Evolutionary conservation across 92 coral and sea anemone genomes (phyloP).

Genomic region (Palythoa heliodiscus): DNA sequence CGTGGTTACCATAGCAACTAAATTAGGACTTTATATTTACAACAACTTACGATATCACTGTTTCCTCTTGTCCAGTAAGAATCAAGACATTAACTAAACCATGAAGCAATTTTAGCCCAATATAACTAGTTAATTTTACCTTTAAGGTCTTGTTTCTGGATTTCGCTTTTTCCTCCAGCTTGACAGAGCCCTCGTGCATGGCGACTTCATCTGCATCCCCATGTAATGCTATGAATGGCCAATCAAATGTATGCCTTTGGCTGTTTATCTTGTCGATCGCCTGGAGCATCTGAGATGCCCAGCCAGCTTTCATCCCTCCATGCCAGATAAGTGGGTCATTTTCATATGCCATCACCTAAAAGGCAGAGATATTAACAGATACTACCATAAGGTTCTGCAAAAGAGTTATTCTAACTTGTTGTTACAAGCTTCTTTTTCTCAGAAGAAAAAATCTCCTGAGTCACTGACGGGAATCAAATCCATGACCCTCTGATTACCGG

Average conservation of each 20-base stretch:
- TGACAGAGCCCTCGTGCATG: slow-evolving; percentile 59
- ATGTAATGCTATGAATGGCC: slow-evolving; percentile 76
- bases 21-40: too few species aligned
- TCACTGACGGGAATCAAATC: too few species aligned
- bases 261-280: slow-evolving; percentile 61
- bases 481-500: too few species aligned
- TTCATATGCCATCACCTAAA: slow-evolving; percentile 74
- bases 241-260: slow-evolving; percentile 46
- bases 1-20: too few species aligned
- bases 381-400: too few species aligned
- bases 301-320: slow-evolving; percentile 73
- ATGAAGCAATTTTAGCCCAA: not conserved
- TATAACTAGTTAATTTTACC: slow-evolving; percentile 41
- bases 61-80: too few species aligned
- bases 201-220: slow-evolving; percentile 74
- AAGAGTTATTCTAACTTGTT: too few species aligned
- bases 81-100: not conserved
- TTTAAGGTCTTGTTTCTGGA: slow-evolving; percentile 82
- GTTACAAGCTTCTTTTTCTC: too few species aligned
- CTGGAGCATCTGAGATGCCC: slow-evolving; percentile 47
- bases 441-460: too few species aligned
- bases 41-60: too few species aligned
- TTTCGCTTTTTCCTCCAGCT: slow-evolving; percentile 61
- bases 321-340: slow-evolving; percentile 85
- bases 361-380: not conserved